Conservation (phyloP, 2,113 vertebrate species). For the Dasypus novemcinctus region DNA sequence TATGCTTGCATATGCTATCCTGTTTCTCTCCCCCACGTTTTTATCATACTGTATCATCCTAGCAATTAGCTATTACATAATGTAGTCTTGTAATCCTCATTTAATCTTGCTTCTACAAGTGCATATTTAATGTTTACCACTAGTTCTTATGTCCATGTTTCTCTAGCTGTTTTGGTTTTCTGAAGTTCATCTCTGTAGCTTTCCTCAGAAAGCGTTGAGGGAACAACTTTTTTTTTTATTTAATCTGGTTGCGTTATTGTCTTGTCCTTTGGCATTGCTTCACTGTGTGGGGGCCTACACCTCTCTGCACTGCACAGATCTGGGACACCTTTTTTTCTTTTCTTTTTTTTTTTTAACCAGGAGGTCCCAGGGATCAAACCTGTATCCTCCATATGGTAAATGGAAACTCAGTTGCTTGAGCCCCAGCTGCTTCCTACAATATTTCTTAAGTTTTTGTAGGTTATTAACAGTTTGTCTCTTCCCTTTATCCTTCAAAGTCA, state of each 20-base stretch:
- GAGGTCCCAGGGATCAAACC: too few species aligned
- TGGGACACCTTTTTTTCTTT: too few species aligned
- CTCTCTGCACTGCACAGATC: too few species aligned
- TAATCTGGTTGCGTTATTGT: too few species aligned
- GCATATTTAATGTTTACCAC: not conserved
- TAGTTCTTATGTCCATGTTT: not conserved
- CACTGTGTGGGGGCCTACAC: too few species aligned
- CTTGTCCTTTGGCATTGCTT: too few species aligned
- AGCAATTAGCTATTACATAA: not conserved
- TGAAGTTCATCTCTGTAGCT: not conserved
- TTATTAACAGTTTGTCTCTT: not conserved
- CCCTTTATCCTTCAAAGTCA: not conserved
- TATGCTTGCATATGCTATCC: not conserved
- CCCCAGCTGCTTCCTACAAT: too few species aligned
- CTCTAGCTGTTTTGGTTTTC: not conserved
- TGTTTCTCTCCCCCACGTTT: not conserved
- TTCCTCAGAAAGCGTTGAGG: not conserved
- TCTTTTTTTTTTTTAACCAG: too few species aligned
- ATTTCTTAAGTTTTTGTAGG: not conserved
- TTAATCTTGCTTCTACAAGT: not conserved
- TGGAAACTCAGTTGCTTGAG: too few species aligned
- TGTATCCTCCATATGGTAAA: too few species aligned
- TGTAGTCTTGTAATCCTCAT: not conserved
- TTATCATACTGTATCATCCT: not conserved
- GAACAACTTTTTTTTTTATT: too few species aligned